These are phyloP conservation scores for Clusia tigrina DNA, from an alignment of 2,888 invertebrate genomes.

Conservation along the genomic window DNA sequence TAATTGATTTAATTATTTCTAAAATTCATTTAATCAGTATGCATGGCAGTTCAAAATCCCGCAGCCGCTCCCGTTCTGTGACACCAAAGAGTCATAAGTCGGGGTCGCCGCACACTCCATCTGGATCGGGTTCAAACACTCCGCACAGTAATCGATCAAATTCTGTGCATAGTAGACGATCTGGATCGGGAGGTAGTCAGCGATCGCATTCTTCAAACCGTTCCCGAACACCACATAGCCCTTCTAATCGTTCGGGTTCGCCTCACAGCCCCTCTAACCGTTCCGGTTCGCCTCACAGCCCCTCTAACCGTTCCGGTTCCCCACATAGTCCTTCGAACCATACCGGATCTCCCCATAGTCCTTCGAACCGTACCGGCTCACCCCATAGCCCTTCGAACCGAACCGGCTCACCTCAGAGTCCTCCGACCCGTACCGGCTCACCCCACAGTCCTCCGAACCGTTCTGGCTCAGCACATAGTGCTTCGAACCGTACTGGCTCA, in stretches of 20 bases:
- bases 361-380: neutral
- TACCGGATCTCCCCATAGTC: constrained; percentile 17
- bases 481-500: neutral
- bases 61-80: constrained; percentile 62
- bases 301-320: neutral
- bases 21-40: constrained; percentile 30
- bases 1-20: neutral
- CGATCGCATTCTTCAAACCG: constrained; percentile 39
- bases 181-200: constrained; percentile 33
- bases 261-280: constrained; percentile 55
- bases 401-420: constrained; percentile 16
- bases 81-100: constrained; percentile 62
- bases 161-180: constrained; percentile 47
- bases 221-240: constrained; percentile 17
- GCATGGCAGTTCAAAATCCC: constrained; percentile 50
- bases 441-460: constrained; percentile 55
- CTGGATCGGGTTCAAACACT: constrained; percentile 40
- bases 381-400: constrained; percentile 56
- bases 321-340: constrained; percentile 56
- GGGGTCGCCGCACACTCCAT: constrained; percentile 31
- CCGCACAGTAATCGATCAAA: constrained; percentile 42
- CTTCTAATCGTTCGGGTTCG: neutral
- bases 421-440: neutral
- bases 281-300: constrained; percentile 19
- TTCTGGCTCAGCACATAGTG: constrained; percentile 16